phyloP scores from a whole-genome alignment of 2,797 vertebrate species.

The Acomys russatus region DNA sequence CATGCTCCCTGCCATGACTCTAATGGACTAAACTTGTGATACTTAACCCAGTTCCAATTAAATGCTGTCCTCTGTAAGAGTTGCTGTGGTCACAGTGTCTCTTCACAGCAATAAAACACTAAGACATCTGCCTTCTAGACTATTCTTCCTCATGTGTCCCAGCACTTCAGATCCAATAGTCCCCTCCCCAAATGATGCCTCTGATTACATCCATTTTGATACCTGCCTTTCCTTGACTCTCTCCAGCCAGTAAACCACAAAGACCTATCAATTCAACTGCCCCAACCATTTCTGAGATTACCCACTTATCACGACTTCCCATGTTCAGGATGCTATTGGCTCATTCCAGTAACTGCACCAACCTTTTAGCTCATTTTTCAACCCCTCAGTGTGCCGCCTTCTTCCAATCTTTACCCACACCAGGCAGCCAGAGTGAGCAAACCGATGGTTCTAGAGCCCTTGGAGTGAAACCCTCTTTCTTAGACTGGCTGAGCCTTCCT shows the following conservation, averaged over 20 bases:
- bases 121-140: neutral
- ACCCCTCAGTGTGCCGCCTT: neutral
- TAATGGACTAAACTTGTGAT: too few species aligned
- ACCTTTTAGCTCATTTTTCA: neutral
- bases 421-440: neutral
- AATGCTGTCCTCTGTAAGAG: too few species aligned
- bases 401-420: neutral
- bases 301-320: neutral
- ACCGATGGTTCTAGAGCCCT: neutral
- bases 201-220: neutral
- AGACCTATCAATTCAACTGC: neutral
- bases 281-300: neutral
- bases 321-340: neutral
- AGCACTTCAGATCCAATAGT: neutral
- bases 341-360: neutral
- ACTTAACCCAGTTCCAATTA: too few species aligned
- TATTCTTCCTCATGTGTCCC: neutral
- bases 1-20: too few species aligned
- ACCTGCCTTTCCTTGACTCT: neutral
- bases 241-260: neutral
- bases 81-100: too few species aligned
- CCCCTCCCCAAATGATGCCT: neutral
- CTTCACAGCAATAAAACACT: too few species aligned
- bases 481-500: neutral
- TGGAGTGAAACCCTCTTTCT: neutral